phyloP scores from a whole-genome alignment of 1,140 invertebrate genomes.

The Armadillidium nasatum region DNA sequence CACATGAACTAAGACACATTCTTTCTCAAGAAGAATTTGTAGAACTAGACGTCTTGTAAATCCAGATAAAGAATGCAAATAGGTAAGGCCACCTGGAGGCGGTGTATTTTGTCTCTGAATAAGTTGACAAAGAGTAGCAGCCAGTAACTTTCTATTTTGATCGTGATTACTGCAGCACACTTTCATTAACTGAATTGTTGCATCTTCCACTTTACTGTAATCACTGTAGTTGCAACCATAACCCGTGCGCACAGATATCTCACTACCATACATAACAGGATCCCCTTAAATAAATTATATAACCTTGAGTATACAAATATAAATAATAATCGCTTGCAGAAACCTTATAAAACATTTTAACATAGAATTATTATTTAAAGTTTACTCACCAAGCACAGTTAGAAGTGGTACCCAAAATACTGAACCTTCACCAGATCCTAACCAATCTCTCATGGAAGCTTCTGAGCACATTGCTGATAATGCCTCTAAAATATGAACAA shows the following conservation, averaged over 20 bases:
- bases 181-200: constrained; percentile 51
- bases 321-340: too few species aligned
- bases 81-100: constrained; percentile 55
- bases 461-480: constrained; percentile 73
- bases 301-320: background rate
- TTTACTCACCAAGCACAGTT: constrained; percentile 68
- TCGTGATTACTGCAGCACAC: constrained; percentile 76
- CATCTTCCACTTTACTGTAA: constrained; percentile 49
- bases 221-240: constrained; percentile 33
- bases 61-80: constrained; percentile 67
- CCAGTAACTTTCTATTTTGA: constrained; percentile 74
- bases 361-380: too few species aligned
- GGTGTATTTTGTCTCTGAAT: constrained; percentile 61
- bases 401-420: constrained; percentile 78
- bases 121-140: constrained; percentile 68
- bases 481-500: constrained; percentile 64
- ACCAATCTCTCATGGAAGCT: constrained; percentile 76
- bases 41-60: constrained; percentile 79
- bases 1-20: background rate
- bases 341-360: too few species aligned
- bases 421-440: constrained; percentile 69
- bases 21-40: constrained; percentile 68
- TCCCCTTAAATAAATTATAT: constrained; percentile 25
- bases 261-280: constrained; percentile 37
- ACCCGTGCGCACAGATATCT: constrained; percentile 30